Evolutionary conservation across 2,113 vertebrate species (phyloP), one percentile per base, ranked within the genome.

Genomic region (Chlamydotis undulata): DNA sequence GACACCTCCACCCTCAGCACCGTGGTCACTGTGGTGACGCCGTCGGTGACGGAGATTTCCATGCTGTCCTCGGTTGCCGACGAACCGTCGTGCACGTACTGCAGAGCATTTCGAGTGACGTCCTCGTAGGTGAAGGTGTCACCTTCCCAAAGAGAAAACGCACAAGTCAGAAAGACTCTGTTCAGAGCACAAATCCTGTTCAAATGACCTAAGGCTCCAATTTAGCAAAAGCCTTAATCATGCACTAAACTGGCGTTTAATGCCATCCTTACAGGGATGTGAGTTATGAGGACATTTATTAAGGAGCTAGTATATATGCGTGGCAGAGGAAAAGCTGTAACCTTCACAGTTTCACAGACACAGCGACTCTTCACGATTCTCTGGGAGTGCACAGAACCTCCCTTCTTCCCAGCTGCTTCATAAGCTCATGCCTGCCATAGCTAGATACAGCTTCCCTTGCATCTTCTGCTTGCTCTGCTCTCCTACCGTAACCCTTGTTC

Each of bases 61-160:
- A 99, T 97, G 94, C 97, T 95, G 96, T 99, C 99, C n/a, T 99
- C 98, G 43, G 86, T 96, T 8, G 94, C 85, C 22, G 97, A 91
- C 6, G 98, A 98, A 14, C 99, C 99, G 2, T 98, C 97, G 0
- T 99, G 99, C 7, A 98, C 93, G 28, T 99, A 99, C 35, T 98
- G 98, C 68, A 99, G 97, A 7, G 97, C 90, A 3, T 98, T 98
- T 29, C 97, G 98, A 78, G 98, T 98, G 78, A 99, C 52, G 26
- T 99, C 99, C 59, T 98, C 98, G 29, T 99, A 99, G 18, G 98
- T 99, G 96, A 99, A 99, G 56, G 96, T 96, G 96, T 99, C 99
- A 2, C 99, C 99, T 99, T 97, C 12, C 77, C 96, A 55, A 89
- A 91, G 87, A 37, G 85, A 96, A 85, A 91, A 94, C 1, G 37